Evolutionary conservation across 2,888 invertebrate genomes (phyloP).

Genomic region (Amphimallon solstitiale): DNA sequence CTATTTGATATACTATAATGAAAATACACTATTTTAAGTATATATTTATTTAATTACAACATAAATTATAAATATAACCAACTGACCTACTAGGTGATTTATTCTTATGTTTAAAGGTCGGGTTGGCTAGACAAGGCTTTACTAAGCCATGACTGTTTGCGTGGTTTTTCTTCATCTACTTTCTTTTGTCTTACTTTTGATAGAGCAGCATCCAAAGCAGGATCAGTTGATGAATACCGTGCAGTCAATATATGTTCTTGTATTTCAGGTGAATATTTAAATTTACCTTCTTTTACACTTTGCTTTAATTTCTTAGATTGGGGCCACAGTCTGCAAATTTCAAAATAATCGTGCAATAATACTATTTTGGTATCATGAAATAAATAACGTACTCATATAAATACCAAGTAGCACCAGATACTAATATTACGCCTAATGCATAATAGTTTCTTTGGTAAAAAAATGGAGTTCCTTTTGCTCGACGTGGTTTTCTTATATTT

Average conservation of each 20-base stretch:
- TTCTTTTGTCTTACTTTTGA: slow-evolving; percentile 45
- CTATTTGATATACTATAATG: slow-evolving; percentile 43
- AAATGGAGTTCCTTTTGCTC: slow-evolving; percentile 74
- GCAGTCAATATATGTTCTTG: slow-evolving; percentile 43
- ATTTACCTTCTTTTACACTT: slow-evolving; percentile 49
- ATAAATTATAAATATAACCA: slow-evolving; percentile 40
- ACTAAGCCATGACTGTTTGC: slow-evolving; percentile 46
- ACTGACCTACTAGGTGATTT: slow-evolving; percentile 48
- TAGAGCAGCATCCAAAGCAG: slow-evolving; percentile 44
- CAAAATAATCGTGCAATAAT: background rate
- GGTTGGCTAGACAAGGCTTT: slow-evolving; percentile 47
- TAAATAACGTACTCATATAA: slow-evolving; percentile 65
- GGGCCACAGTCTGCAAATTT: slow-evolving; percentile 52
- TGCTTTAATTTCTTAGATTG: slow-evolving; percentile 49
- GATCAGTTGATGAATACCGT: slow-evolving; percentile 36
- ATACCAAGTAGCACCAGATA: slow-evolving; percentile 62
- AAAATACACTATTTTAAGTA: slow-evolving; percentile 28
- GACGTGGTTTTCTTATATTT: slow-evolving; percentile 70
- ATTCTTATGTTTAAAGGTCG: slow-evolving; percentile 47
- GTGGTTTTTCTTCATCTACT: slow-evolving; percentile 51
- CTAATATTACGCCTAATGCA: slow-evolving; percentile 63
- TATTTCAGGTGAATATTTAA: slow-evolving; percentile 49
- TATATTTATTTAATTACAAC: slow-evolving; percentile 35
- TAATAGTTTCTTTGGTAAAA: slow-evolving; percentile 67
- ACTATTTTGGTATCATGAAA: background rate